phyloP scores from a whole-genome alignment of 2,888 invertebrate genomes.

The Cerastis rubricosa region DNA sequence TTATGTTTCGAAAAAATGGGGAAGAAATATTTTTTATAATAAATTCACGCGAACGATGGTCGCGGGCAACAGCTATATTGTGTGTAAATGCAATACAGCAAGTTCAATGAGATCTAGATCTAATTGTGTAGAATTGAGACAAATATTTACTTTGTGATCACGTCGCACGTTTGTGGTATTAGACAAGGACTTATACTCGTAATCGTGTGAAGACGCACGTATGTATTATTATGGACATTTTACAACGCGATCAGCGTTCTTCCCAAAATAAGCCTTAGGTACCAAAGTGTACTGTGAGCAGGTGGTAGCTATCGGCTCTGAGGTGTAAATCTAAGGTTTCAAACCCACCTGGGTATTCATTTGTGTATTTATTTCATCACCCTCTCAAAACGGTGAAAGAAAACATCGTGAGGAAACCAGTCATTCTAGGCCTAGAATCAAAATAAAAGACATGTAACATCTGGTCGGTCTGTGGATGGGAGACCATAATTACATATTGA shows the following conservation, averaged over 20 bases:
- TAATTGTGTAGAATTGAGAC: neutral
- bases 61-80: no score
- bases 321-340: neutral
- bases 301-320: no score
- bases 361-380: neutral
- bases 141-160: conserved; percentile 21
- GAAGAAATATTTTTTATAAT: no score
- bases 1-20: no score
- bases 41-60: no score
- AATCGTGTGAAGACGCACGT: neutral
- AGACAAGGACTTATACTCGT: neutral
- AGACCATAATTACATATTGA: no score
- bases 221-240: neutral
- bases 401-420: no score
- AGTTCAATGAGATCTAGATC: conserved; percentile 16
- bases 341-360: neutral
- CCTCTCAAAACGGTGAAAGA: neutral
- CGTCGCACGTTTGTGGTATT: neutral
- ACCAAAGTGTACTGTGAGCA: neutral
- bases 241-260: neutral
- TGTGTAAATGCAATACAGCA: neutral
- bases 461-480: no score
- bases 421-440: no score
- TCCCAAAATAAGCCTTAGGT: neutral
- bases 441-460: no score